Conservation (phyloP, 2,888 invertebrate genomes). For the Mythimna loreyi region DNA sequence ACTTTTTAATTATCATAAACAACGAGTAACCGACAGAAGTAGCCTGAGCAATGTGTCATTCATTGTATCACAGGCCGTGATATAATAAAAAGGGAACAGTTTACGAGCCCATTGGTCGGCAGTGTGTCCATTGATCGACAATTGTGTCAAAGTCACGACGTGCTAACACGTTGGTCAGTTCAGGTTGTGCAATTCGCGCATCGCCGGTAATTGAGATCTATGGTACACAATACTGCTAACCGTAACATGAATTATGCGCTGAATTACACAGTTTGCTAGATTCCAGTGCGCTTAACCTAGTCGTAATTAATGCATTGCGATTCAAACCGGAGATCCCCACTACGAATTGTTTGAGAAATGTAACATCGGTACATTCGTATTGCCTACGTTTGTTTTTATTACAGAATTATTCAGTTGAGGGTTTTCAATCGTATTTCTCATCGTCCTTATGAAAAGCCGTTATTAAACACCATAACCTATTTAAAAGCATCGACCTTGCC, state of each 20-base stretch:
- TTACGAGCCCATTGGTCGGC: constrained; percentile 67
- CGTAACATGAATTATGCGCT: constrained; percentile 51
- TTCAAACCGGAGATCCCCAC: constrained; percentile 46
- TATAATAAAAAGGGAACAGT: constrained; percentile 64
- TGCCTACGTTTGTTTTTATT: constrained; percentile 6
- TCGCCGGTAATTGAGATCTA: constrained; percentile 74
- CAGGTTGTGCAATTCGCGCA: constrained; percentile 81
- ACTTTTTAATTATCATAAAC: constrained; percentile 47
- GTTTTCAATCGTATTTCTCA: constrained; percentile 7
- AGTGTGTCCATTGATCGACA: constrained; percentile 81
- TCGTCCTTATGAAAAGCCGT: neutral
- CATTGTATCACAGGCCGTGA: constrained; percentile 56
- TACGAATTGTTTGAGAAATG: constrained; percentile 40
- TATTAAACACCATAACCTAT: neutral
- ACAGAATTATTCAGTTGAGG: constrained; percentile 3
- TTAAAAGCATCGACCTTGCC: constrained; percentile 4
- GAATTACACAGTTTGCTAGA: constrained; percentile 53
- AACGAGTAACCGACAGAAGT: constrained; percentile 42
- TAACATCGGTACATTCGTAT: constrained; percentile 4
- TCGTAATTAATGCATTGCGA: constrained; percentile 38
- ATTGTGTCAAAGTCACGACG: constrained; percentile 89
- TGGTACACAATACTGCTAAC: constrained; percentile 56
- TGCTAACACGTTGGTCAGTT: constrained; percentile 81
- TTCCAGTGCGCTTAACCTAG: constrained; percentile 42
- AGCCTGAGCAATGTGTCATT: constrained; percentile 58